These are phyloP conservation scores for Clarias platycephalus DNA, from an alignment of 2,797 vertebrate genomes.

Conservation along the genomic window DNA sequence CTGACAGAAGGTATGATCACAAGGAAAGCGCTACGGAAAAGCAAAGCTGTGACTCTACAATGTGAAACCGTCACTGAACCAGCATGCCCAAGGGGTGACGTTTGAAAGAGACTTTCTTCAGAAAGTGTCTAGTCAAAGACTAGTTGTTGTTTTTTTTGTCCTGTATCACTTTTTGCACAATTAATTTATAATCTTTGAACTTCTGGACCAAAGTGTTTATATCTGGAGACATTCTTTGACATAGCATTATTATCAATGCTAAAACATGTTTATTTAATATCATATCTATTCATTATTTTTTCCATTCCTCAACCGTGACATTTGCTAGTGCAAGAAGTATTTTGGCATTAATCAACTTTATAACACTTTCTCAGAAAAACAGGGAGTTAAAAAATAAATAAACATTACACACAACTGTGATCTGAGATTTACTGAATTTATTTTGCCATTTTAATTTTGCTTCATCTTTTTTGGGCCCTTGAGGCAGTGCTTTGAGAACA, in stretches of 20 bases:
- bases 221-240: neutral
- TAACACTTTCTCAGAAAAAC: neutral
- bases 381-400: neutral
- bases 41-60: constrained; percentile 36
- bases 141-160: neutral
- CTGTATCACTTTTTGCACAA: constrained; percentile 13
- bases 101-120: constrained; percentile 35
- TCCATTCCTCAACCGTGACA: constrained; percentile 23
- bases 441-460: constrained; percentile 37
- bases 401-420: constrained; percentile 60
- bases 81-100: constrained; percentile 14
- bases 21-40: constrained; percentile 17
- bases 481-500: constrained; percentile 10
- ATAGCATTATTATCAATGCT: constrained; percentile 13
- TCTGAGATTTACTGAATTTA: constrained; percentile 72
- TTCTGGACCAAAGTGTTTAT: neutral
- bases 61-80: neutral
- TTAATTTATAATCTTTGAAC: neutral
- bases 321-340: constrained; percentile 24
- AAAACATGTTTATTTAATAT: constrained; percentile 6
- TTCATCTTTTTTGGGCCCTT: constrained; percentile 17
- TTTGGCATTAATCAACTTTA: neutral
- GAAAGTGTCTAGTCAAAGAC: constrained; percentile 16
- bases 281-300: neutral
- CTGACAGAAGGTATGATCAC: neutral